Percentiles rank a stretch among this genome's conserved stretches.
These are phyloP conservation scores for Pipa parva DNA, from an alignment of 2,113 vertebrate genomes.

Conservation along the genomic window DNA sequence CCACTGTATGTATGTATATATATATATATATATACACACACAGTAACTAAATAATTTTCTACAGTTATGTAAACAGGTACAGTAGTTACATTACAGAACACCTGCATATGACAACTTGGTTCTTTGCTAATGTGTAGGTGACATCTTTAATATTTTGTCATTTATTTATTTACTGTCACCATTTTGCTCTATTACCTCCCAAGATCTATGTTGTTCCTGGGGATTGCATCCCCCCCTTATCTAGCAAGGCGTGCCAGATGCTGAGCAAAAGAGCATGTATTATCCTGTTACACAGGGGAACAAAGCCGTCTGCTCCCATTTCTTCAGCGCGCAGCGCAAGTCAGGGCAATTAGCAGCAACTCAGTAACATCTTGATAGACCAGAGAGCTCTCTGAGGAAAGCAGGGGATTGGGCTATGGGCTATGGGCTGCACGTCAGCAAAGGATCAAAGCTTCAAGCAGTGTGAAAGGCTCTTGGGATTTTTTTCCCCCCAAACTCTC, in stretches of 20 bases:
- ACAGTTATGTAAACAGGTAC: too few species aligned
- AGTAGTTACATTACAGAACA: too few species aligned
- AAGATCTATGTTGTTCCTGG: constrained; percentile 19
- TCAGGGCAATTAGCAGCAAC: constrained; percentile 81
- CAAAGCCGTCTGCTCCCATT: constrained; percentile 63
- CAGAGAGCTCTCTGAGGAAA: constrained; percentile 19
- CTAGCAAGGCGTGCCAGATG: constrained; percentile 35
- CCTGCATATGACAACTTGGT: too few species aligned
- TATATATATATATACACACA: too few species aligned
- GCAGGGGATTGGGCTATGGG: neutral
- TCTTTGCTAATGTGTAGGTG: too few species aligned
- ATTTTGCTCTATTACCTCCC: constrained; percentile 1
- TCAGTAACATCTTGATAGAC: constrained; percentile 82
- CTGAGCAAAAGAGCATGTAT: constrained; percentile 82
- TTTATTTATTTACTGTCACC: neutral
- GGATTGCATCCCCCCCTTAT: constrained; percentile 24
- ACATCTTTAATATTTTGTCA: neutral
- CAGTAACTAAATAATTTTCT: too few species aligned
- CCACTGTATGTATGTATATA: too few species aligned
- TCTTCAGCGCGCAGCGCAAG: constrained; percentile 66
- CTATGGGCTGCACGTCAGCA: neutral
- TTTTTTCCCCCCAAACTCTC: neutral
- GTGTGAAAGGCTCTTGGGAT: neutral
- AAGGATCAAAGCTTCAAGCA: neutral
- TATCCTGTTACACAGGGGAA: constrained; percentile 86